Percentiles rank a stretch among this genome's conserved stretches.
phyloP scores from a whole-genome alignment of 2,113 vertebrate species.

The Chaetodon trifascialis region DNA sequence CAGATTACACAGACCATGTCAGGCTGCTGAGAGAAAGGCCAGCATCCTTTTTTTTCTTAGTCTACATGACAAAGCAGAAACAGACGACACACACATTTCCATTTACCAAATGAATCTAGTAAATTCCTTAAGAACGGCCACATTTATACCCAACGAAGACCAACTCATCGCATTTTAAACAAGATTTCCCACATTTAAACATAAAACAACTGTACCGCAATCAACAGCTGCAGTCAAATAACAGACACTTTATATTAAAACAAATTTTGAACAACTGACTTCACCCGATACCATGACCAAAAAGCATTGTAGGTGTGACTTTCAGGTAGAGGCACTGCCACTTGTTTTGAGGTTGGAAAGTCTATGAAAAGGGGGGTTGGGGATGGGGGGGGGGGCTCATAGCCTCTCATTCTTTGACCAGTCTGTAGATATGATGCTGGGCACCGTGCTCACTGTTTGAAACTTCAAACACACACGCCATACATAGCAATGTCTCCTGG shows the following conservation, averaged over 20 bases:
- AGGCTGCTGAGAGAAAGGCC: constrained; percentile 64
- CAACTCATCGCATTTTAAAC: constrained; percentile 75
- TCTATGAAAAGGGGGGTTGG: constrained; percentile 79
- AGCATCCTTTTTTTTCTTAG: constrained; percentile 56
- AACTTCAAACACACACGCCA: constrained; percentile 99
- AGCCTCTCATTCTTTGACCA: constrained; percentile 95
- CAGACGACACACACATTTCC: constrained; percentile 62
- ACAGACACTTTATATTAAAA: constrained; percentile 91
- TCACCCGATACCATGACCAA: constrained; percentile 88
- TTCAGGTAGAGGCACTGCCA: constrained; percentile 93
- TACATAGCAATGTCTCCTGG: constrained; percentile 99
- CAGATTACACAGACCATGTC: constrained; percentile 70
- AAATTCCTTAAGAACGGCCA: constrained; percentile 65
- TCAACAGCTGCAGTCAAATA: constrained; percentile 96
- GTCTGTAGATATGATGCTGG: constrained; percentile 99
- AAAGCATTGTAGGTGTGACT: constrained; percentile 88
- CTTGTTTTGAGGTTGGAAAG: constrained; percentile 93
- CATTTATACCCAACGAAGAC: constrained; percentile 72
- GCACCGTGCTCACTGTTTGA: constrained; percentile 99
- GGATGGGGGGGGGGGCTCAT: background rate
- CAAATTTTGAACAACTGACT: constrained; percentile 80
- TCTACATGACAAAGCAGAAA: constrained; percentile 71
- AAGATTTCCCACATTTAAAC: constrained; percentile 87
- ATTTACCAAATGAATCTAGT: constrained; percentile 73
- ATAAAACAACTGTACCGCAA: constrained; percentile 96